These are phyloP conservation scores for Sorex araneus DNA, from an alignment of 2,113 vertebrate genomes.

Conservation along the genomic window DNA sequence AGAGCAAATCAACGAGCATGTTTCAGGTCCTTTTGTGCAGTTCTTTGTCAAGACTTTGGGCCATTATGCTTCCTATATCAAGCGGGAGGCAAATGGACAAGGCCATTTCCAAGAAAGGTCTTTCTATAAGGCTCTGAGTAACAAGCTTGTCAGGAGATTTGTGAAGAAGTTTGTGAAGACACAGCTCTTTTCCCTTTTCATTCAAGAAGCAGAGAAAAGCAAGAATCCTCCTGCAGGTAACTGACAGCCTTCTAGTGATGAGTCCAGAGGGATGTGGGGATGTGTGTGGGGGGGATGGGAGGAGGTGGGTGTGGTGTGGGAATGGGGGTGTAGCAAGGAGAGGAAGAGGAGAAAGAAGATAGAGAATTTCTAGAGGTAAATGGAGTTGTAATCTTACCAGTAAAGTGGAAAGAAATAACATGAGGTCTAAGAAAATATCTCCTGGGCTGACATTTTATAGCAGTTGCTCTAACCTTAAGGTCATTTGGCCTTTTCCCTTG, in stretches of 20 bases:
- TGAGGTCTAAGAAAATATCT: slow-evolving; percentile 9
- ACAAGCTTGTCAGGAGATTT: slow-evolving; percentile 91
- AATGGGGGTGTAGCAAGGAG: not conserved
- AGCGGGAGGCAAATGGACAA: slow-evolving; percentile 64
- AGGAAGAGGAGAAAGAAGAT: not conserved
- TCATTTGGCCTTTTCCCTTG: not conserved
- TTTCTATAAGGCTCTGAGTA: slow-evolving; percentile 93
- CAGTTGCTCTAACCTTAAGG: not conserved
- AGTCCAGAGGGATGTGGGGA: not conserved
- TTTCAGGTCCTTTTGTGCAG: slow-evolving; percentile 94
- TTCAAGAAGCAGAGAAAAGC: slow-evolving; percentile 95
- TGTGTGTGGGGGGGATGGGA: too few relatives aligned
- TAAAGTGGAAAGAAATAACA: not conserved
- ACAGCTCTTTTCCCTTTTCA: slow-evolving; percentile 97
- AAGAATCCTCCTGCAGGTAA: slow-evolving; percentile 92
- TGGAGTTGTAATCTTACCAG: not conserved
- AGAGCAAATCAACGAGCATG: slow-evolving; percentile 93
- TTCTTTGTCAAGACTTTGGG: slow-evolving; percentile 95
- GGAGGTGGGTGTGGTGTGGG: too few relatives aligned
- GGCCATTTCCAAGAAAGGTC: slow-evolving; percentile 91
- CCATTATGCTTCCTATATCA: slow-evolving; percentile 92
- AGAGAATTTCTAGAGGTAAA: not conserved
- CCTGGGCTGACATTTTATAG: not conserved
- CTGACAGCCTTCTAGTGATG: not conserved
- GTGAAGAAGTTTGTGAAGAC: slow-evolving; percentile 96